Percentiles rank a stretch among this genome's conserved stretches.
phyloP scores from a whole-genome alignment of 2,113 vertebrate genomes.

The Brachirus orientalis region DNA sequence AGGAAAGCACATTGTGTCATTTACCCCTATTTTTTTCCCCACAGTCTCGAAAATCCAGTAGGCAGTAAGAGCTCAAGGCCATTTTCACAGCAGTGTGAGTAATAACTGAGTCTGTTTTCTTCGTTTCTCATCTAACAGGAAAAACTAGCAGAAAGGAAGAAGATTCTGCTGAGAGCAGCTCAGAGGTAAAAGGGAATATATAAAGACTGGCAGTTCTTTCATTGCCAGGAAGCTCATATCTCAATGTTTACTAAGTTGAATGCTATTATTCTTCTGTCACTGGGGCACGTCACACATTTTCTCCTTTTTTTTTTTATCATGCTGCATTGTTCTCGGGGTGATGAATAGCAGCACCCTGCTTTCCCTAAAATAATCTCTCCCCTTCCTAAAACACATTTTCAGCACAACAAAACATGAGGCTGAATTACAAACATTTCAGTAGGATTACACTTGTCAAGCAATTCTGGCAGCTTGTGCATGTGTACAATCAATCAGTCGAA shows the following conservation, averaged over 20 bases:
- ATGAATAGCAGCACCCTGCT: slow-evolving; percentile 25
- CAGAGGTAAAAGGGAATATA: slow-evolving; percentile 84
- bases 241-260: slow-evolving; percentile 18
- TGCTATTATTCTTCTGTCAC: slow-evolving; percentile 34
- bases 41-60: slow-evolving; percentile 43
- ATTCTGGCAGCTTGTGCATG: background rate
- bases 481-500: slow-evolving; percentile 17
- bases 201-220: slow-evolving; percentile 10
- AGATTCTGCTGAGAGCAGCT: slow-evolving; percentile 88
- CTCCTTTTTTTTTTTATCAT: background rate
- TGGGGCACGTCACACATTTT: slow-evolving; percentile 3
- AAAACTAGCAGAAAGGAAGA: slow-evolving; percentile 89
- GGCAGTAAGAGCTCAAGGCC: slow-evolving; percentile 41
- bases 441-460: slow-evolving; percentile 13
- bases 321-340: slow-evolving; percentile 22
- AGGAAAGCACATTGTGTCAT: slow-evolving; percentile 9
- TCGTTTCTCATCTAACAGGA: slow-evolving; percentile 81
- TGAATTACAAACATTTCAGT: slow-evolving; percentile 27
- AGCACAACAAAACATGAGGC: slow-evolving; percentile 15
- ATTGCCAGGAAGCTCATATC: slow-evolving; percentile 13
- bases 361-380: slow-evolving; percentile 42
- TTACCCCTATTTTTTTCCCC: background rate
- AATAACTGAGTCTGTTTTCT: slow-evolving; percentile 40
- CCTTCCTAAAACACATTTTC: slow-evolving; percentile 24
- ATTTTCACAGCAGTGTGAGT: slow-evolving; percentile 27